Conservation (phyloP, 2,888 invertebrate species). For the Stegophylla sp. region DNA sequence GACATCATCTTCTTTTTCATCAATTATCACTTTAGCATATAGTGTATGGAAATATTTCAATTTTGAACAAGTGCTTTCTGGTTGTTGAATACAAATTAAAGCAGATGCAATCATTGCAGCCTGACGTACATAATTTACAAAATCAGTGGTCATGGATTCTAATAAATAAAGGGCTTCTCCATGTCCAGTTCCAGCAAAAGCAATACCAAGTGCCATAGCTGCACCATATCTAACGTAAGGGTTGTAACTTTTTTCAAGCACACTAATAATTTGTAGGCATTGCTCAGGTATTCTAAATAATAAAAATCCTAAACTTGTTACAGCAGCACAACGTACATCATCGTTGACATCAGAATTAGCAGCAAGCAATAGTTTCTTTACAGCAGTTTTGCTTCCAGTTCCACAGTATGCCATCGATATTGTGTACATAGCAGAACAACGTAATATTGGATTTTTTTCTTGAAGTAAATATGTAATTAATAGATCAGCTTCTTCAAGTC, state of each 20-base stretch:
- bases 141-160: conserved; percentile 98
- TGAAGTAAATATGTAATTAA: conserved; percentile 86
- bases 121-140: conserved; percentile 98
- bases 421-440: conserved; percentile 97
- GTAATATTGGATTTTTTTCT: conserved; percentile 93
- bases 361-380: conserved; percentile 90
- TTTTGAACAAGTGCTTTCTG: conserved; percentile 92
- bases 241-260: conserved; percentile 97
- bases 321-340: conserved; percentile 97
- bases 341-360: conserved; percentile 99
- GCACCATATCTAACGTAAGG: conserved; percentile 99
- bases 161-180: conserved; percentile 92
- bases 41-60: conserved; percentile 93
- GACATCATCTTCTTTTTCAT: conserved; percentile 99
- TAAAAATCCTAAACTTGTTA: conserved; percentile 95
- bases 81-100: conserved; percentile 97
- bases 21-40: conserved; percentile 94
- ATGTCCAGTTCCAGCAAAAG: conserved; percentile 97
- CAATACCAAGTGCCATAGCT: conserved; percentile 98
- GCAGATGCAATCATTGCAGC: conserved; percentile 96
- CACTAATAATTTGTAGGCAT: conserved; percentile 94
- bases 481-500: conserved; percentile 94
- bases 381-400: conserved; percentile 96
- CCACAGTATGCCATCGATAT: conserved; percentile 98
- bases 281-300: conserved; percentile 96